These are phyloP conservation scores for Melipona beecheii DNA, from an alignment of 2,888 invertebrate genomes.

Conservation along the genomic window DNA sequence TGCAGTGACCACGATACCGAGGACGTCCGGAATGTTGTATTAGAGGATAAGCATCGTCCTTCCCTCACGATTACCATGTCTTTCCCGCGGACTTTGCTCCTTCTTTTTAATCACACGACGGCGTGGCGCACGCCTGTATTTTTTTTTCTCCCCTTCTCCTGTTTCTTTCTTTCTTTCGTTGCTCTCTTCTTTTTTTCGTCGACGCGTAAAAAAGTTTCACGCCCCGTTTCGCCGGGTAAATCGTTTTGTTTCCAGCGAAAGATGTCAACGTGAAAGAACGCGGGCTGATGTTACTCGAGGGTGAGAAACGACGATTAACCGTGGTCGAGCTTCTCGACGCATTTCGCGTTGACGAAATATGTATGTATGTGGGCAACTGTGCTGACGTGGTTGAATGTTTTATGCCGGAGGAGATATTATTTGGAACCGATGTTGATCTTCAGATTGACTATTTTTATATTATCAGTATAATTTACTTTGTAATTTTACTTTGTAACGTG, in stretches of 20 bases:
- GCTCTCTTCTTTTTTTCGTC: neutral
- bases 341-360: neutral
- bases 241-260: slow-evolving; percentile 4
- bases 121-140: neutral
- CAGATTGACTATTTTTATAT: too few species aligned
- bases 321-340: neutral
- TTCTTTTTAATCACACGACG: slow-evolving; percentile 17
- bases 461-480: too few species aligned
- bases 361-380: too few species aligned
- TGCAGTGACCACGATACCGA: slow-evolving; percentile 79
- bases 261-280: neutral
- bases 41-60: slow-evolving; percentile 67
- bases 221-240: neutral
- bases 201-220: neutral
- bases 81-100: neutral
- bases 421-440: too few species aligned
- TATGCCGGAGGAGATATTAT: too few species aligned
- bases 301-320: slow-evolving; percentile 10
- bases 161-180: neutral
- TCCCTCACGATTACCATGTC: slow-evolving; percentile 55
- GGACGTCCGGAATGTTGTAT: slow-evolving; percentile 69
- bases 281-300: neutral
- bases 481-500: too few species aligned
- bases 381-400: too few species aligned
- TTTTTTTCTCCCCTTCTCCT: too few species aligned